phyloP scores from a whole-genome alignment of 2,113 vertebrate species.

The Anhinga anhinga region DNA sequence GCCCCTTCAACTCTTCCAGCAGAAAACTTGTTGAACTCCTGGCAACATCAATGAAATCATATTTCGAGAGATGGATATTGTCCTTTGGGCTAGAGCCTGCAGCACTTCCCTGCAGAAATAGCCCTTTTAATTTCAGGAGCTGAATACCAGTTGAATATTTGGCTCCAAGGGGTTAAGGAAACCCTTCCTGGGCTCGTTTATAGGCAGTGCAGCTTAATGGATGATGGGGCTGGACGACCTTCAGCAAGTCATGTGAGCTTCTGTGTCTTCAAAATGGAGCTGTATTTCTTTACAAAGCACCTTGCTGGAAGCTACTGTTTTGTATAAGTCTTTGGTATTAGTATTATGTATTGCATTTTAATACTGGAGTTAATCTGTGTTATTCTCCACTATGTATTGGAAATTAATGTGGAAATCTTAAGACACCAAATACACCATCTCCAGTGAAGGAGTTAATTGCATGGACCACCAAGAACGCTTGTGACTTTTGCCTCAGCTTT shows the following conservation, averaged over 20 bases:
- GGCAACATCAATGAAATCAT: background rate
- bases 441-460: background rate
- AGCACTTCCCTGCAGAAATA: background rate
- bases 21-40: background rate
- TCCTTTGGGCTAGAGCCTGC: background rate
- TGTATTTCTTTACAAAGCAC: background rate
- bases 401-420: background rate
- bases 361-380: background rate
- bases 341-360: background rate
- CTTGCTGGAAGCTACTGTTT: background rate
- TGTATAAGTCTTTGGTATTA: background rate
- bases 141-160: background rate
- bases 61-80: background rate
- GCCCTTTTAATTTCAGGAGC: background rate
- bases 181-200: background rate
- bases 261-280: background rate
- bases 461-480: background rate
- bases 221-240: background rate
- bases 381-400: background rate
- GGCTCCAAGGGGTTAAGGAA: background rate
- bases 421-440: background rate
- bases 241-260: background rate
- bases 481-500: background rate
- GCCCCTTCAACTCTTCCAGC: background rate
- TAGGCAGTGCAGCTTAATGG: background rate